Evolutionary conservation across 2,797 vertebrate species (phyloP).

Genomic region (Pterois miles): DNA sequence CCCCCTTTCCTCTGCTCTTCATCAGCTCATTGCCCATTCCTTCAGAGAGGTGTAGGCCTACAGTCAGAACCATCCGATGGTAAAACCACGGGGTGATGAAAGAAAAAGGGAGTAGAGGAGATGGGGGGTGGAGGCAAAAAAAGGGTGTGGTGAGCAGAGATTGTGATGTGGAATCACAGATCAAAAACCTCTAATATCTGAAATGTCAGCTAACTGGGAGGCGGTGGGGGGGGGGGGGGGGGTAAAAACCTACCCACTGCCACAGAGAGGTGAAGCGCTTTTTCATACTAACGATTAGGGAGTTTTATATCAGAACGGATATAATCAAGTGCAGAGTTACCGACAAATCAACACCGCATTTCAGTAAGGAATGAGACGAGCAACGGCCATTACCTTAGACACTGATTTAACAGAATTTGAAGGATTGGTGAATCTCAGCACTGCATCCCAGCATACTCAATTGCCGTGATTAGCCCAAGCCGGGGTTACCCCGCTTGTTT

Average conservation of each 20-base stretch:
- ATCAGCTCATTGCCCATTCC: slow-evolving; percentile 73
- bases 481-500: neutral
- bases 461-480: neutral
- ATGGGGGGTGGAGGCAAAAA: slow-evolving; percentile 38
- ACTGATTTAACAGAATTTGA: neutral
- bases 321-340: slow-evolving; percentile 14
- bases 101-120: slow-evolving; percentile 53
- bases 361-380: neutral
- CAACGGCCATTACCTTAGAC: neutral
- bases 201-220: slow-evolving; percentile 70
- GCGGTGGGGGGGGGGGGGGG: too few species aligned
- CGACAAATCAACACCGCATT: neutral
- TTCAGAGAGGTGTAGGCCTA: slow-evolving; percentile 60
- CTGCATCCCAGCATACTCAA: neutral
- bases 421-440: neutral
- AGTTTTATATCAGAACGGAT: slow-evolving; percentile 19
- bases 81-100: slow-evolving; percentile 67
- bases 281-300: slow-evolving; percentile 13
- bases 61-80: slow-evolving; percentile 37
- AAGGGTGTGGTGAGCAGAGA: slow-evolving; percentile 62
- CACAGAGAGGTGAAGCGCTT: neutral
- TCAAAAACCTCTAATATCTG: slow-evolving; percentile 71
- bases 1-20: slow-evolving; percentile 29
- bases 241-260: slow-evolving; percentile 20
- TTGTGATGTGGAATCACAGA: slow-evolving; percentile 72